Conservation (phyloP, 2,888 invertebrate species). For the Tetramorium bicarinatum region DNA sequence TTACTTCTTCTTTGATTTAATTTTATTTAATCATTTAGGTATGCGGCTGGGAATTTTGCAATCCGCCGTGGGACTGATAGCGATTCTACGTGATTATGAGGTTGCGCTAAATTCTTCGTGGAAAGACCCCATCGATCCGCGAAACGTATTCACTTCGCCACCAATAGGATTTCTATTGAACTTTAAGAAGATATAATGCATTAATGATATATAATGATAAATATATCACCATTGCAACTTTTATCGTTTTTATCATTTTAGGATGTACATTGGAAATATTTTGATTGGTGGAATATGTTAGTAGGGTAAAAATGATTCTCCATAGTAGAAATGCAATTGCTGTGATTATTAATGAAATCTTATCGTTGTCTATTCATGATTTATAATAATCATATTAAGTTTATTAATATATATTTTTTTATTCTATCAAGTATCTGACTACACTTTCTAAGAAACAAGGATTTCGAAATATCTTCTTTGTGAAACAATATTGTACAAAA, state of each 20-base stretch:
- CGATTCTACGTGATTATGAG: conserved; percentile 77
- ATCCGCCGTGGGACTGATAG: conserved; percentile 75
- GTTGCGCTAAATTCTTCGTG: conserved; percentile 72
- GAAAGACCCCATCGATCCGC: conserved; percentile 61
- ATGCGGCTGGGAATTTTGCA: conserved; percentile 76
- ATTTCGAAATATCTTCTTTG: not conserved
- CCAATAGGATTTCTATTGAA: conserved; percentile 42
- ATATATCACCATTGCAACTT: conserved; percentile 47
- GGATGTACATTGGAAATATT: not conserved
- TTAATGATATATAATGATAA: conserved; percentile 11
- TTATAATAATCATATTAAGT: conserved; percentile 2
- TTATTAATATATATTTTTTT: not conserved
- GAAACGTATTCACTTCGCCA: conserved; percentile 68
- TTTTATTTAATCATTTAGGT: conserved; percentile 65
- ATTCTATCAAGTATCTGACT: not conserved
- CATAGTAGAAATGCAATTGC: not conserved
- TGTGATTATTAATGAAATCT: not conserved
- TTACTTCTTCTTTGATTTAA: not conserved
- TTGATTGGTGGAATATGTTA: not conserved
- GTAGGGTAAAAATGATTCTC: not conserved
- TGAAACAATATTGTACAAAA: not conserved
- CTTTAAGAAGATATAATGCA: conserved; percentile 57
- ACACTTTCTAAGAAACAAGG: not conserved
- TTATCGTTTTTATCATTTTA: conserved; percentile 30
- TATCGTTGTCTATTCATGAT: not conserved